Evolutionary conservation across 2,113 vertebrate species (phyloP), one percentile per base, ranked within the genome.

Genomic region (Alethe castanea): DNA sequence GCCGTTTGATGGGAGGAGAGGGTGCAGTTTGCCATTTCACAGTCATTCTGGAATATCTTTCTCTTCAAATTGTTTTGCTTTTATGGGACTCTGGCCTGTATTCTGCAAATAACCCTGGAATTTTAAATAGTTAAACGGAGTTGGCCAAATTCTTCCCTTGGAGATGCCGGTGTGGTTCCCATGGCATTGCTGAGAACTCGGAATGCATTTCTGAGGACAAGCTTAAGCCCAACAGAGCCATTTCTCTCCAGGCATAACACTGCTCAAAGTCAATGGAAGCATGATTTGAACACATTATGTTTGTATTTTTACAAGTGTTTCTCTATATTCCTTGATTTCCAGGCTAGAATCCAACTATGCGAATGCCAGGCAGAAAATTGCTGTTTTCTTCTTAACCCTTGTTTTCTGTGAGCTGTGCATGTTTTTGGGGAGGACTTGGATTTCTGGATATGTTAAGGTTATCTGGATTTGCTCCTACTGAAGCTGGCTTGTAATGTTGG

Each of bases 301-400:
- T 95, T 88, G 31, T 88, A 73, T 87, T 95, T 97, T 96, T 88
- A 93, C 93, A 96, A 96, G 87, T 88, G 79, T n/a, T 96, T 90
- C 90, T 90, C 90, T 96, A 20, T 81, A 81, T 86, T 93, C 79
- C 67, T 93, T 86, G 87, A 87, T 93, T 95, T 93, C 71, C 67
- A 92, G 90, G 92, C 95, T 92, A 24, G 54, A 81, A 65, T 94
- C 96, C 91, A 95, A 23, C 71, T 56, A 40, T 36, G 29, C 0
- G 13, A 95, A 86, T 73, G 62, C 92, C 67, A 69, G 42, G 19
- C 65, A 91, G 59, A 89, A 90, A 86, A 87, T 25, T 59, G 53
- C 64, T 66, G 38, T 44, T 92, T 94, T 81, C 57, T 84, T 84
- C 44, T 95, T 90, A 95, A 90, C 82, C 33, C 81, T 78, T 77